Conservation (phyloP, 2,113 vertebrate species). For the Neotragus moschatus region DNA sequence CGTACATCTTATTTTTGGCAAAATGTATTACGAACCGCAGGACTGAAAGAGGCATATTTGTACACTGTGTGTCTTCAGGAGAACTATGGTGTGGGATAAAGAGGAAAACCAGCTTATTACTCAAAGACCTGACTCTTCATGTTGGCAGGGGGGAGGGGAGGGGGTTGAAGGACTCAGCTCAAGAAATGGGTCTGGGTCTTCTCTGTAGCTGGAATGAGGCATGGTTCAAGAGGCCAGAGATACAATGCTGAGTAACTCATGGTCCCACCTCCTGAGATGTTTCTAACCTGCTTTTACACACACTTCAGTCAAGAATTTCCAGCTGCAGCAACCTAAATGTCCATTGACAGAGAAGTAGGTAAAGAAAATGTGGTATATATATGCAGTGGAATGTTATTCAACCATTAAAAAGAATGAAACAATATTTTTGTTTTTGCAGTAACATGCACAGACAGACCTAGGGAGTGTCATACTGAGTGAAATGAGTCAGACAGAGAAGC, state of each 20-base stretch:
- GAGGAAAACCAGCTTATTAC: background rate
- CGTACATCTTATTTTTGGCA: background rate
- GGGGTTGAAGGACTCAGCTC: fast-evolving
- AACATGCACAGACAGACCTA: background rate
- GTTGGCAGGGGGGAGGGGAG: fast-evolving
- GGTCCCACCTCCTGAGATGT: background rate
- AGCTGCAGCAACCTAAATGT: background rate
- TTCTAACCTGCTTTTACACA: background rate
- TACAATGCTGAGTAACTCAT: background rate
- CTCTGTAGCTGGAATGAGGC: background rate
- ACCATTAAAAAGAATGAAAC: background rate
- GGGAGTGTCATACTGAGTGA: background rate
- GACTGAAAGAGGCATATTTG: background rate
- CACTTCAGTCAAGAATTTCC: background rate
- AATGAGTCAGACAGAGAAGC: background rate
- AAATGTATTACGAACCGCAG: background rate
- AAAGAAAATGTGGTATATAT: background rate
- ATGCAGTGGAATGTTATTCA: background rate
- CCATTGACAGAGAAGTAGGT: background rate
- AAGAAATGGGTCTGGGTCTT: background rate
- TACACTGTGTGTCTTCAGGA: fast-evolving
- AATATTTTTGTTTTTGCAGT: background rate
- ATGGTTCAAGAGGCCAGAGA: no score
- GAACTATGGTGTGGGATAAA: background rate
- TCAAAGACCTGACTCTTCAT: background rate